Evolutionary conservation across 2,113 vertebrate species (phyloP), one percentile per base, ranked within the genome.

Genomic region (Pangasianodon hypophthalmus): DNA sequence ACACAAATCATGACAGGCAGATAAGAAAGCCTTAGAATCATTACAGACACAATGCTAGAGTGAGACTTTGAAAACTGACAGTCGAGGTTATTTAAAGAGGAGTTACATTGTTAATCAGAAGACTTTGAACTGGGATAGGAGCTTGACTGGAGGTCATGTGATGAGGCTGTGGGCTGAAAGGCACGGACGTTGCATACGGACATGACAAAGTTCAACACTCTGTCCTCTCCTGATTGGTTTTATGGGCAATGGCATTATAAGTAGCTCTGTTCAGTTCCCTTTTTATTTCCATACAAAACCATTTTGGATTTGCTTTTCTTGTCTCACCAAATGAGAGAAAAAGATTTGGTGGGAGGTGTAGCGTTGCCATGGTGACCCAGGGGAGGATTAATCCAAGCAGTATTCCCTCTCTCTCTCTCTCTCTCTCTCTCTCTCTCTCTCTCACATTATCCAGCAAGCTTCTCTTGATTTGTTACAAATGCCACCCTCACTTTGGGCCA

Each of bases 321-420:
- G 54, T 32, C 52, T 83, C n/a, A 58, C 18, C 56, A 84, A 75
- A 86, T 69, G 82, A 79, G 54, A 79, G 48, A 56, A 37, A 67
- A 64, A 75, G 41, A 11, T 64, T n/a, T 84, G 77, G 80, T 87
- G 71, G 80, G 92, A 89, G 92, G 92, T 94, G 91, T 88, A 92
- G 91, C 91, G 95, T 96, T 96, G 95, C 96, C 95, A 96, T 96
- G 95, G 96, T 93, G 95, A 96, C 95, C 24, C 62, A 48, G 37
- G 90, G 92, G 93, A 92, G 91, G n/a, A 93, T 93, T 95, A 95
- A 96, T 96, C 94, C 91, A 79, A 50, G 87, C 91, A 87, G 91
- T 91, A 92, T 88, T 83, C 89, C 87, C 73, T 90, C 67, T 91
- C 91, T 91, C 93, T 92, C 84, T 87, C 84, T 89, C 83, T 32